A percentile compares a stretch with the other conserved stretches of the same genome.
These are phyloP conservation scores for Plagiodera versicolora DNA, from an alignment of 2,888 invertebrate species.

Conservation along the genomic window DNA sequence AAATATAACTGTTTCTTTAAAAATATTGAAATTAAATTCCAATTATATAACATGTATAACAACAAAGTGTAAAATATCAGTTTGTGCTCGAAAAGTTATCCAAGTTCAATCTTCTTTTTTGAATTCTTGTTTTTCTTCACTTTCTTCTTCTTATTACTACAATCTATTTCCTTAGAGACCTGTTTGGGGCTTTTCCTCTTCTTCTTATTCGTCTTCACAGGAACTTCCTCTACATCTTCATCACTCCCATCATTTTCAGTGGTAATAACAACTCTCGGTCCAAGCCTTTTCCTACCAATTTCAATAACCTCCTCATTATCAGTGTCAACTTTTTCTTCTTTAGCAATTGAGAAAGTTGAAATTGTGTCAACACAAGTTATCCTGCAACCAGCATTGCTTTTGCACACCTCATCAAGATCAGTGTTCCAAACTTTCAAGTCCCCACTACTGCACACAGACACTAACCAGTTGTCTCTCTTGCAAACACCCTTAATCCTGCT, in stretches of 20 bases:
- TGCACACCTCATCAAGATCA: slow-evolving; percentile 59
- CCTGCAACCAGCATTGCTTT: slow-evolving; percentile 68
- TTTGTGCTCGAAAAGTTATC: no score
- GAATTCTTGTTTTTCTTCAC: not conserved
- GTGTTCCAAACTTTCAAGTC: slow-evolving; percentile 73
- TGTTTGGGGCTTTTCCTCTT: not conserved
- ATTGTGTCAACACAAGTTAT: slow-evolving; percentile 72
- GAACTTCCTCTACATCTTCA: slow-evolving; percentile 42
- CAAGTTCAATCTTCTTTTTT: not conserved
- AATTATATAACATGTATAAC: slow-evolving; percentile 11
- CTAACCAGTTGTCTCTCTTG: slow-evolving; percentile 61
- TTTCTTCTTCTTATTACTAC: not conserved
- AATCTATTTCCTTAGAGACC: not conserved
- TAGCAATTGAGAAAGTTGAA: slow-evolving; percentile 46
- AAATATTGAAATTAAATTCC: no score
- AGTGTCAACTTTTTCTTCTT: slow-evolving; percentile 36
- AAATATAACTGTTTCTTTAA: no score
- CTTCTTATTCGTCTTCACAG: slow-evolving; percentile 44
- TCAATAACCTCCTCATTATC: slow-evolving; percentile 45
- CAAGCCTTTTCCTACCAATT: slow-evolving; percentile 10
- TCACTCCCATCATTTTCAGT: slow-evolving; percentile 32
- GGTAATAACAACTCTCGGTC: slow-evolving; percentile 35
- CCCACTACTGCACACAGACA: slow-evolving; percentile 78
- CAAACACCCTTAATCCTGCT: slow-evolving; percentile 70
- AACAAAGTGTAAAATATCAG: no score